Base-by-base conservation (phyloP, 2,113 vertebrate genomes). In the Neotoma lepida region DNA sequence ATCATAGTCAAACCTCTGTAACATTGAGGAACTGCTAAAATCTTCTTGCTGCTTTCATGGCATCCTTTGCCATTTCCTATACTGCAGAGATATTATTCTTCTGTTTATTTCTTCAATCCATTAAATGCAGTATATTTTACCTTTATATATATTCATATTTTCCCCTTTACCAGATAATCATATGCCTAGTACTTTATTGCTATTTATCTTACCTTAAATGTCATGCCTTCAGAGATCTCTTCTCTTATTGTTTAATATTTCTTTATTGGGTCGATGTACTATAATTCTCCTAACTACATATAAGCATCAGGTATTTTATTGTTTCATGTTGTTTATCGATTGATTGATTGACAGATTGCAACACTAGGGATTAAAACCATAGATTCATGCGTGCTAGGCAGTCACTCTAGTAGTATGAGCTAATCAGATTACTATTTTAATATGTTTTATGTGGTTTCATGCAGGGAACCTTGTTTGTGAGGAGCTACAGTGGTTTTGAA, bases 171-270 rank as follows among this genome's bases (percentile, higher is more conserved):
- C 5, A 51, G 26, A 73, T 91, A 2, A n/a, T 84, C 76, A 2
- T 4, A 71, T 84, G 30, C 10, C 68, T 51, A 95, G 30, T 56
- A 49, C 35, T 41, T 90, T 95, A 22, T 56, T 88, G 61, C 46
- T 30, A 88, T 70, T 95, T 74, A 49, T 46, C 2, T 90, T 86
- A 66, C 56, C 35, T 92, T 90, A 85, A 92, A 70, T 90, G 82
- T 84, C 4, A 33, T 84, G 6, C 51, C 41, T 18, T 94, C 54
- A 88, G 18, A 84, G 12, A 64, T 46, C 28, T 89, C 33, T 88
- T 82, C 12, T 56, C 9, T 58, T 18, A 87, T 2, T 61, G 7
- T 26, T 93, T 33, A 68, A 3, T 46, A 1, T 80, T 92, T 92
- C 17, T 85, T 7, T 89, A 63, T 90, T 84, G 8, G 71, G 58